Evolutionary conservation across 1,140 invertebrate genomes (phyloP).

Genomic region (Vanessa atalanta): DNA sequence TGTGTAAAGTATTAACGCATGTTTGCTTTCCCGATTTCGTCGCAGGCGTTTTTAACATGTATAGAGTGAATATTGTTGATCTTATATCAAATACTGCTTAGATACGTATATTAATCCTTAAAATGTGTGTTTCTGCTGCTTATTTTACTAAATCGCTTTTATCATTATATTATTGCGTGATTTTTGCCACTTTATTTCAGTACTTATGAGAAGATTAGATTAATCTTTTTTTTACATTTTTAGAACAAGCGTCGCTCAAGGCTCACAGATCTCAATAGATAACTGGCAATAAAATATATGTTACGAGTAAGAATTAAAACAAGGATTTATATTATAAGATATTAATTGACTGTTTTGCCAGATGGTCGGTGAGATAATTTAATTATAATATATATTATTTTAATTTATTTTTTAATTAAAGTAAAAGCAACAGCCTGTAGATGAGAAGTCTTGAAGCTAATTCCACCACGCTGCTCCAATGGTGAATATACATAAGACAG

Average conservation of each 20-base stretch:
- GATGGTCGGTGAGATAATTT: not conserved
- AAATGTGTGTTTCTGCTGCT: too few species aligned
- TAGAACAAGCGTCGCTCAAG: not conserved
- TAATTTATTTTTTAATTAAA: too few species aligned
- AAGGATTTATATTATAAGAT: not conserved
- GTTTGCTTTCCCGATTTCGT: constrained; percentile 49
- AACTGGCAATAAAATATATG: not conserved
- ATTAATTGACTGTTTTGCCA: not conserved
- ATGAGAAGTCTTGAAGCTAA: too few species aligned
- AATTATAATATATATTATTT: not conserved
- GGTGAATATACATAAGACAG: too few species aligned
- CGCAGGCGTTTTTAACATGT: constrained; percentile 1
- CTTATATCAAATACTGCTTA: not conserved
- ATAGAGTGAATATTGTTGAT: not conserved
- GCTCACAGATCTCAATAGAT: not conserved
- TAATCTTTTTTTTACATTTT: not conserved
- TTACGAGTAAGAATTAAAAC: not conserved
- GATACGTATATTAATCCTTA: not conserved
- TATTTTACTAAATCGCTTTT: too few species aligned
- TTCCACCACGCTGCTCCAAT: too few species aligned
- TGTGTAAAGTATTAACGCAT: constrained; percentile 60
- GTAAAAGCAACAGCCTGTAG: too few species aligned
- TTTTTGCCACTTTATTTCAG: too few species aligned
- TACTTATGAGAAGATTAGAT: not conserved
- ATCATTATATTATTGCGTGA: too few species aligned